Percentiles rank a stretch among this genome's conserved stretches.
Conservation (phyloP, 2,888 invertebrate genomes). For the Eurytoma californica region DNA sequence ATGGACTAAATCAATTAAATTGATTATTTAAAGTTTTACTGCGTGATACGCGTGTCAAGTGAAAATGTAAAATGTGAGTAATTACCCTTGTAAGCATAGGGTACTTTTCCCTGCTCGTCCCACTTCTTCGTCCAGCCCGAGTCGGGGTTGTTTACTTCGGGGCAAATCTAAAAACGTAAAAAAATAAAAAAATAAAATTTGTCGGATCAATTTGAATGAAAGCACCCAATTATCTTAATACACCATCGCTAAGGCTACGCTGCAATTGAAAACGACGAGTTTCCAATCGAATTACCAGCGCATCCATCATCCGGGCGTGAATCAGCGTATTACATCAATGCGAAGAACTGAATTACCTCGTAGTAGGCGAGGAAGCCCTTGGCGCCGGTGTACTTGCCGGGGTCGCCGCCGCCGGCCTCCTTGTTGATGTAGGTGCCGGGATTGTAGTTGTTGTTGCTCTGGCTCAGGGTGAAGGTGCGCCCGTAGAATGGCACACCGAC, state of each 20-base stretch:
- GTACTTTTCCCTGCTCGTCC: constrained; percentile 89
- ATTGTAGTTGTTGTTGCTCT: constrained; percentile 88
- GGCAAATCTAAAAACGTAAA: constrained; percentile 81
- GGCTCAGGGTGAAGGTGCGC: constrained; percentile 87
- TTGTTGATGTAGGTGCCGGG: constrained; percentile 92
- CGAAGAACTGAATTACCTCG: constrained; percentile 77
- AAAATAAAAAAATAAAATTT: too few species aligned
- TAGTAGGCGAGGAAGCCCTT: constrained; percentile 92
- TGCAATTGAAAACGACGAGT: too few species aligned
- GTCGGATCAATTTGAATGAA: too few species aligned
- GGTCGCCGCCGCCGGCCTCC: constrained; percentile 90
- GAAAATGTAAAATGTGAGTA: not conserved
- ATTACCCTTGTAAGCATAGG: constrained; percentile 88
- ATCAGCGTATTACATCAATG: too few species aligned
- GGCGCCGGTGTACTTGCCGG: constrained; percentile 90
- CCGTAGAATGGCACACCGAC: constrained; percentile 95
- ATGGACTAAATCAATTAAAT: too few species aligned
- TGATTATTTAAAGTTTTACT: too few species aligned
- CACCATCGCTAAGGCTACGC: too few species aligned
- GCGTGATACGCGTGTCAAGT: too few species aligned
- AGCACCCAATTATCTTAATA: too few species aligned
- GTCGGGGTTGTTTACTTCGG: constrained; percentile 82
- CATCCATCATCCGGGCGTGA: too few species aligned
- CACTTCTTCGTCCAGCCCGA: constrained; percentile 89
- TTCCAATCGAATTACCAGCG: too few species aligned